Base-by-base conservation (phyloP, 2,113 vertebrate species). In the Barnardius zonarius region DNA sequence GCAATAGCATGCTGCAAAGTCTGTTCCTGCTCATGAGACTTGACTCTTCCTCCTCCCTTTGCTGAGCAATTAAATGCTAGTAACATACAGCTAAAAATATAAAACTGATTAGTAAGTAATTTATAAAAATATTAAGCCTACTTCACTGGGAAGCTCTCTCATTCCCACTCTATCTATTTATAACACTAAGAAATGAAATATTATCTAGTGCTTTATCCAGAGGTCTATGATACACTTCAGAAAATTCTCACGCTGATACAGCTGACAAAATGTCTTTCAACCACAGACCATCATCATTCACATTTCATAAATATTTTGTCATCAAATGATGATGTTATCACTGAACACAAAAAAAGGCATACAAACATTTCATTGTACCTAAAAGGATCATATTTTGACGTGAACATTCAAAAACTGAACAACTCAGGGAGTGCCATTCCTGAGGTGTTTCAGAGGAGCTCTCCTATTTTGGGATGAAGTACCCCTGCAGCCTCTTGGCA, bases 41-140 rank as follows among this genome's bases (percentile, higher is more conserved):
- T 92, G 75, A 84, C 74, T 91, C 37, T 86, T 93, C 51, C 41
- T 93, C 43, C 88, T 89, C 74, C 63, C 77, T 88, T 75, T 72
- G 83, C 63, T 82, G 62, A 88, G 80, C 70, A 97, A 94, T 96
- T 82, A 93, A 91, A 81, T 39, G 72, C 44, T 57, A 66, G 57
- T 10, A 39, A 81, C 76, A 94, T 37, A 46, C 33, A 90, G 73
- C 95, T 96, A 97, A 97, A 97, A 95, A 96, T 95, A 94, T 24
- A 91, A 86, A 95, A 83, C 66, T 69, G 70, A 95, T 93, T 95
- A 96, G 77, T 92, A 88, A 68, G 76, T 93, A 76, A 95, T 89
- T 93, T 94, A 73, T 68, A 9, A 87, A 88, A 88, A 92, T 76
- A 87, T 85, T 54, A 94, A 94, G 74, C 69, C 31, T 82, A 3